Evolutionary conservation across 2,113 vertebrate genomes (phyloP), one percentile per base, ranked within the genome.

Genomic region (Nettapus auritus): DNA sequence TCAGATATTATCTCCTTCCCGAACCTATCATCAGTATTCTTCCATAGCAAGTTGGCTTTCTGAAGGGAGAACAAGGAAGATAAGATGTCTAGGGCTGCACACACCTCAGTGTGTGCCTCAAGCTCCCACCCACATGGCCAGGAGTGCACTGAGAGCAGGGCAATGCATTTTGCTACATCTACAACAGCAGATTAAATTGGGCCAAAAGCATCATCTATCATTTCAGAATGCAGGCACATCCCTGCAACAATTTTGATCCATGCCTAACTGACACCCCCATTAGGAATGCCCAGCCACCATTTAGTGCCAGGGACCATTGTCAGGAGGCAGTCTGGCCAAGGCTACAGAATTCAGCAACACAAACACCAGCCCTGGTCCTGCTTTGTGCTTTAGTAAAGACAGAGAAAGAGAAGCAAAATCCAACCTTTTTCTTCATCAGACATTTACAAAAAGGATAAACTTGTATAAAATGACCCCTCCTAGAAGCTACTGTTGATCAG

Each of bases 231-330:
- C 78, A 89, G 89, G 56, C 87, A 68, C 14, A 42, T 50, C n/a
- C 19, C 34, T 70, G 77, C 22, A 92, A 81, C 3, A 3, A 20
- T 46, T 52, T 71, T 79, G 28, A 79, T 93, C 87, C 21, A 3
- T 84, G 62, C 57, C 62, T 93, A 87, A 44, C 66, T 96, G 93
- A 57, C 48, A 96, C 11, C 13, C 48, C n/a, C 69, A 52, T 71
- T 78, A 91, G 89, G 81, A 93, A 89, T 50, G 57, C 60, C 66
- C 44, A 87, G 34, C 9, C 26, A 36, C 33, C 74, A 15, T 73
- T 82, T 38, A 82, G 22, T 91, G 87, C 82, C 91, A 85, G 66
- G 48, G 46, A 93, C 82, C 38, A 59, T 53, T 81, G 66, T 89
- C 87, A 91, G 62, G 62, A 95, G 78, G 29, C 38, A 68, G 29